Percentiles rank a stretch among this genome's conserved stretches.
phyloP scores from a whole-genome alignment of 2,888 invertebrate genomes.

The Leucophenga maculata region DNA sequence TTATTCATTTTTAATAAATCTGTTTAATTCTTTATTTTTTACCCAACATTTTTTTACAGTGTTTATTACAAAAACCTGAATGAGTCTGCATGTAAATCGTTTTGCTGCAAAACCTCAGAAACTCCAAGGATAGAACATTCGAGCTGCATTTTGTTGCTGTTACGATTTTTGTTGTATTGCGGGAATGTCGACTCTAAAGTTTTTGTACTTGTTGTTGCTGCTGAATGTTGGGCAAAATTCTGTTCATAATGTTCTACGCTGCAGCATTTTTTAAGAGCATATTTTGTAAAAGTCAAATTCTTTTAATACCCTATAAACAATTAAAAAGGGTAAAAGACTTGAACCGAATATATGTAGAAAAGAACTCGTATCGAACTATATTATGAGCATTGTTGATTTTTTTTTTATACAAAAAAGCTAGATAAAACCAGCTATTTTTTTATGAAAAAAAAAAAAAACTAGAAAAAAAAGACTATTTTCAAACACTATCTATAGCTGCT shows the following conservation, averaged over 20 bases:
- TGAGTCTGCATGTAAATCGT: not conserved
- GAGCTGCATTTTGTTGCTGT: conserved; percentile 8
- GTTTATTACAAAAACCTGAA: not conserved
- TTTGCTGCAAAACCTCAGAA: conserved; percentile 3
- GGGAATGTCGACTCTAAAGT: no score
- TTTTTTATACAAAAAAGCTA: no score
- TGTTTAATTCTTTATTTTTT: not conserved
- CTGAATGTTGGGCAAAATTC: conserved; percentile 1
- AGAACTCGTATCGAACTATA: no score
- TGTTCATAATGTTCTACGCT: conserved; percentile 4
- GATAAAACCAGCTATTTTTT: no score
- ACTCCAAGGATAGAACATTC: conserved; percentile 23
- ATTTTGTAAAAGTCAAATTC: not conserved
- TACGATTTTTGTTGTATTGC: not conserved
- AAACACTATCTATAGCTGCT: no score
- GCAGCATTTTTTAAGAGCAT: no score
- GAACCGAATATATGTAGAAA: not conserved
- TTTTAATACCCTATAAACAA: not conserved
- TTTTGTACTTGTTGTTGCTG: conserved; percentile 3
- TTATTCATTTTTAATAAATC: no score
- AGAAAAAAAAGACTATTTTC: no score
- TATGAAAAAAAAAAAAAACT: no score
- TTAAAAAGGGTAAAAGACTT: no score
- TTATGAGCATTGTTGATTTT: no score
- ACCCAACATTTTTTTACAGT: not conserved